These are phyloP conservation scores for Danaus melanippus DNA, from an alignment of 1,140 invertebrate species.

Conservation along the genomic window DNA sequence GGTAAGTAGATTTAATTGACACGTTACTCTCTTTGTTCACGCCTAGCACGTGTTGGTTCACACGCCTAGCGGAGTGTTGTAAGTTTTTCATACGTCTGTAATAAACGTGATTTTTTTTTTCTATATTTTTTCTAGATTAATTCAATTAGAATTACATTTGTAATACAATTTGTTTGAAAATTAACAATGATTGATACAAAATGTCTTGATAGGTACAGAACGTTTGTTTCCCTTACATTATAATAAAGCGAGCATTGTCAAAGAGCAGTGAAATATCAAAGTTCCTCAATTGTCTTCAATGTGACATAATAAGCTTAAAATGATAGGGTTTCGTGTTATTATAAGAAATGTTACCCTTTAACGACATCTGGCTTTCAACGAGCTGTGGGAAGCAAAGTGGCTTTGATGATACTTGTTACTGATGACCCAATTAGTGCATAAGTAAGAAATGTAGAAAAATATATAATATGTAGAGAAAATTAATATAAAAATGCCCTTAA, in stretches of 20 bases:
- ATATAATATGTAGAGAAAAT: too few species aligned
- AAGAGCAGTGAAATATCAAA: neutral
- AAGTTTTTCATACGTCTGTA: conserved; percentile 10
- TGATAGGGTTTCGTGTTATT: conserved; percentile 46
- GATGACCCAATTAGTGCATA: conserved; percentile 5
- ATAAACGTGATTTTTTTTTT: neutral
- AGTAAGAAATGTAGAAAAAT: too few species aligned
- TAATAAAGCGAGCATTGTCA: too few species aligned
- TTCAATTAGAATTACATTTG: neutral
- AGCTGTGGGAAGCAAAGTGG: conserved; percentile 31
- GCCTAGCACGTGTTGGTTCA: conserved; percentile 55
- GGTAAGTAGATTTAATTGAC: conserved; percentile 62
- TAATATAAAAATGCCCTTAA: too few species aligned
- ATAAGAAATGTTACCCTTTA: conserved; percentile 40
- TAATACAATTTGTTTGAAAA: neutral
- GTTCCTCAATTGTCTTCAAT: conserved; percentile 19
- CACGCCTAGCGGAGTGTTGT: conserved; percentile 28
- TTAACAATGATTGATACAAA: too few species aligned
- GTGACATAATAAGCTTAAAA: conserved; percentile 45
- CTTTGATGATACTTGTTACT: conserved; percentile 15
- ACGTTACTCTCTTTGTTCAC: conserved; percentile 61
- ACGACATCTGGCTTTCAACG: conserved; percentile 48
- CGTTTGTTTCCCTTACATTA: conserved; percentile 6
- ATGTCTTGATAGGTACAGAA: neutral
- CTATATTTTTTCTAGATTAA: neutral